phyloP scores from a whole-genome alignment of 1,140 invertebrate species.

The Tribolium castaneum region DNA sequence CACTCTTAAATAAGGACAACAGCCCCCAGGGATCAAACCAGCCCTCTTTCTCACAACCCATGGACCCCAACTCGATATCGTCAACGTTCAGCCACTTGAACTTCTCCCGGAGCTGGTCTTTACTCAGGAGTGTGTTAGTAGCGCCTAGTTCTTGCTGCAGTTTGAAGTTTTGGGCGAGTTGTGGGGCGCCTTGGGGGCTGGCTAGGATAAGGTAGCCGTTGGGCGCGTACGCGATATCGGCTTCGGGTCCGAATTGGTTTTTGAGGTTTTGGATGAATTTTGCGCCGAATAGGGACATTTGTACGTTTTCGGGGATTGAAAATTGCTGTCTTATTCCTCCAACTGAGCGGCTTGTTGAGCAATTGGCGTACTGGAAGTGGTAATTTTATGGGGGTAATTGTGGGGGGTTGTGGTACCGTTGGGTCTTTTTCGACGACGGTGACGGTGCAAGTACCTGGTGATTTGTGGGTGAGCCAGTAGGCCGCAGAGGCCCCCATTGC shows the following conservation, averaged over 20 bases:
- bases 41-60: slow-evolving; percentile 77
- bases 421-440: slow-evolving; percentile 91
- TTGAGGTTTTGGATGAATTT: slow-evolving; percentile 90
- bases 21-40: slow-evolving; percentile 92
- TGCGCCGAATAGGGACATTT: slow-evolving; percentile 89
- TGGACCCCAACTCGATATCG: slow-evolving; percentile 80
- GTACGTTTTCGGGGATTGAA: slow-evolving; percentile 91
- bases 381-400: not conserved
- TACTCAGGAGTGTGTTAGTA: slow-evolving; percentile 79
- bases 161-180: slow-evolving; percentile 78
- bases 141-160: slow-evolving; percentile 87
- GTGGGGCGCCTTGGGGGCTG: slow-evolving; percentile 77
- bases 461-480: slow-evolving; percentile 86
- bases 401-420: slow-evolving; percentile 68
- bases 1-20: slow-evolving; percentile 80
- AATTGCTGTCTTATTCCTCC: slow-evolving; percentile 95
- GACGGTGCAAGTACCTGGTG: slow-evolving; percentile 68
- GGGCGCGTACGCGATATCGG: slow-evolving; percentile 86
- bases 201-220: slow-evolving; percentile 92
- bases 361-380: slow-evolving; percentile 77
- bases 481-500: slow-evolving; percentile 91
- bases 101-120: slow-evolving; percentile 74
- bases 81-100: slow-evolving; percentile 96
- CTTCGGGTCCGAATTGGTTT: slow-evolving; percentile 76
- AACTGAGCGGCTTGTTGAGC: slow-evolving; percentile 82